phyloP scores from a whole-genome alignment of 1,140 invertebrate genomes.

The Lordiphosa mommai region DNA sequence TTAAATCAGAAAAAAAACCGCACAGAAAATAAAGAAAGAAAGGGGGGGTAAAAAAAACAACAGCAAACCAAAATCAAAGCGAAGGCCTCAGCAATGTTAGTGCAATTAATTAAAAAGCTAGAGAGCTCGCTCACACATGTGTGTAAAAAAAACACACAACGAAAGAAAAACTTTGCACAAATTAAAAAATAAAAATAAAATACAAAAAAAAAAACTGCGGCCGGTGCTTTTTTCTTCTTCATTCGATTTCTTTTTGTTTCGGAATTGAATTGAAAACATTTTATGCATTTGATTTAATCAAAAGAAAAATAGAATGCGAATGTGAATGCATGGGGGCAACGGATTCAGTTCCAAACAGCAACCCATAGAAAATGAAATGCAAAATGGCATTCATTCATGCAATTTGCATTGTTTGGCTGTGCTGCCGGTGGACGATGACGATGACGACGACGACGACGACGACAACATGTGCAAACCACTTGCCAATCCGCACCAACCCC shows the following conservation, averaged over 20 bases:
- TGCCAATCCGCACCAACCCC: background rate
- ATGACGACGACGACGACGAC: background rate
- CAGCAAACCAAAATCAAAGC: background rate
- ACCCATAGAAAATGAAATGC: conserved; percentile 64
- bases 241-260: conserved; percentile 39
- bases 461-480: background rate
- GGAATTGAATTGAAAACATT: conserved; percentile 74
- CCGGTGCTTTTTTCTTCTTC: conserved; percentile 25
- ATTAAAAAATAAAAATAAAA: conserved; percentile 34
- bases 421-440: conserved; percentile 6
- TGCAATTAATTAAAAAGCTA: conserved; percentile 9
- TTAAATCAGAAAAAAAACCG: conserved; percentile 4
- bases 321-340: conserved; percentile 3
- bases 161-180: conserved; percentile 38
- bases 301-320: conserved; percentile 69
- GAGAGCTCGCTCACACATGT: background rate
- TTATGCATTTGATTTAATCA: conserved; percentile 78
- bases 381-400: conserved; percentile 76
- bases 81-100: background rate
- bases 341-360: conserved; percentile 2
- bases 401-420: conserved; percentile 69
- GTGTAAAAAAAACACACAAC: conserved; percentile 34
- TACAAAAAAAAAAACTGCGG: conserved; percentile 16
- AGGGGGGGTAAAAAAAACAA: too few relatives aligned
- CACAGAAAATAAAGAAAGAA: too few relatives aligned